phyloP scores from a whole-genome alignment of 2,113 vertebrate genomes.

The Prolemur simus region DNA sequence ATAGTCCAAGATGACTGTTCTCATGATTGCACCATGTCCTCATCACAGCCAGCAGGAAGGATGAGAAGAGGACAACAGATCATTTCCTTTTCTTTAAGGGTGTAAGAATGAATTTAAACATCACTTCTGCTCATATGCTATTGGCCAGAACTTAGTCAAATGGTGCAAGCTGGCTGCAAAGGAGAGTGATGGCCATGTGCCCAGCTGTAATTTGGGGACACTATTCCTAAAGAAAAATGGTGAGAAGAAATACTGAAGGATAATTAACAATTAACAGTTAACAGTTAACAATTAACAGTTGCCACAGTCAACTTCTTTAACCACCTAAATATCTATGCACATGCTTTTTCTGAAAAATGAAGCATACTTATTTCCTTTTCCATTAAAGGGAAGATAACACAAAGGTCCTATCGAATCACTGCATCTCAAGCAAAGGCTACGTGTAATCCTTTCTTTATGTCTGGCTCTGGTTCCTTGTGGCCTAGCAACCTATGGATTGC shows the following conservation, averaged over 20 bases:
- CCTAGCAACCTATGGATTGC: background rate
- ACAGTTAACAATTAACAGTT: no score
- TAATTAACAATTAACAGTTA: background rate
- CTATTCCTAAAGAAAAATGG: constrained; percentile 1
- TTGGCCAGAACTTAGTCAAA: background rate
- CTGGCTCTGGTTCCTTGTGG: background rate
- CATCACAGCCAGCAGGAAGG: background rate
- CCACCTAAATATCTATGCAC: background rate
- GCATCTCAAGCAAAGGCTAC: background rate
- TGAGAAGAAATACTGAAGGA: background rate
- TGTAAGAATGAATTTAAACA: background rate
- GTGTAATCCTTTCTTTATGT: background rate
- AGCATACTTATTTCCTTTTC: background rate
- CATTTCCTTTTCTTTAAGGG: background rate
- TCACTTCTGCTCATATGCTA: background rate
- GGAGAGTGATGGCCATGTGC: background rate
- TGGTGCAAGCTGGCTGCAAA: background rate
- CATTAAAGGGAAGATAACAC: background rate
- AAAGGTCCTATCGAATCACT: background rate
- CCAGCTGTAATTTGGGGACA: background rate
- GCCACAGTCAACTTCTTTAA: background rate
- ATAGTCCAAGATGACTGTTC: background rate
- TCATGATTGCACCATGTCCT: background rate
- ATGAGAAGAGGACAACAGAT: background rate
- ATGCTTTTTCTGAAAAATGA: constrained; percentile 15